A percentile compares a stretch with the other conserved stretches of the same genome.
phyloP scores from a whole-genome alignment of 2,888 invertebrate genomes.

The Nemapogon koenigi region DNA sequence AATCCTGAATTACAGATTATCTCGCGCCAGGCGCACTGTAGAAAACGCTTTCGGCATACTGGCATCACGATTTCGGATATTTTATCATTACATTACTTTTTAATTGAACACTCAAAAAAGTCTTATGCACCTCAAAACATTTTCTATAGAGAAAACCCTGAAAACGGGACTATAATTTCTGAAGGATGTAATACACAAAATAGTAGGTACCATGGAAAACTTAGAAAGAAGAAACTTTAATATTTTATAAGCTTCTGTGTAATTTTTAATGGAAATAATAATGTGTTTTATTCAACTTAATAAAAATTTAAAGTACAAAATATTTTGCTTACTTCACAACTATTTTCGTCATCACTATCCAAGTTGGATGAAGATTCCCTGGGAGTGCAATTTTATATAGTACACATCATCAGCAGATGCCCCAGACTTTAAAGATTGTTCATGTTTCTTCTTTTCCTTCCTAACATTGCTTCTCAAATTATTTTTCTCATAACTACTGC shows the following conservation, averaged over 20 bases:
- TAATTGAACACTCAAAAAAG: background rate
- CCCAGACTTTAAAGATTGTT: constrained; percentile 16
- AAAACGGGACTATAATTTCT: too few species aligned
- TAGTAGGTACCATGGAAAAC: background rate
- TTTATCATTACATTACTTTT: background rate
- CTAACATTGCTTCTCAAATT: constrained; percentile 14
- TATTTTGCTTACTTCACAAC: background rate
- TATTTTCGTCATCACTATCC: background rate
- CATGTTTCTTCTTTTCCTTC: constrained; percentile 16
- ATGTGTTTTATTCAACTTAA: background rate
- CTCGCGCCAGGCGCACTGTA: constrained; percentile 15
- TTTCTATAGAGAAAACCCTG: too few species aligned
- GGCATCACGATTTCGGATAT: constrained; percentile 1
- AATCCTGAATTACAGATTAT: constrained; percentile 14
- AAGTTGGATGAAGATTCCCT: constrained; percentile 14
- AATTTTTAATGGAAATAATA: too few species aligned
- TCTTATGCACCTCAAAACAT: too few species aligned
- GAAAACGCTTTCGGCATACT: constrained; percentile 17
- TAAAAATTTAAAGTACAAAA: background rate
- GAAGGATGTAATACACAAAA: background rate
- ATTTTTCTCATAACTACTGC: constrained; percentile 13
- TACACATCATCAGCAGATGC: constrained; percentile 15
- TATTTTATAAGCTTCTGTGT: too few species aligned
- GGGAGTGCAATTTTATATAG: constrained; percentile 15
- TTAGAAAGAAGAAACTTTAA: too few species aligned